Percentiles rank a stretch among this genome's conserved stretches.
phyloP scores from a whole-genome alignment of 2,113 vertebrate species.

The Oryzias celebensis region DNA sequence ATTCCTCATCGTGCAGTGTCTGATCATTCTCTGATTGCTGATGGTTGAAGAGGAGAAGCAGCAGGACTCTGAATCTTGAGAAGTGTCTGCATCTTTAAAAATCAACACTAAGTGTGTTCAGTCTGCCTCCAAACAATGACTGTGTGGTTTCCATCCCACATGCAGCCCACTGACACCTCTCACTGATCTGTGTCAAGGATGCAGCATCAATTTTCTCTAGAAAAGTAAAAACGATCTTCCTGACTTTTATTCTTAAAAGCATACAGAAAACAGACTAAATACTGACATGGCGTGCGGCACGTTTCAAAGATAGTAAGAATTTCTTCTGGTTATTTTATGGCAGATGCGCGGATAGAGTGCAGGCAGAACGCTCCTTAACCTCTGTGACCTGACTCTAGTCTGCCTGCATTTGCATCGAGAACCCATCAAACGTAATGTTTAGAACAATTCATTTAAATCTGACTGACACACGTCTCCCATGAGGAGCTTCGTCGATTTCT shows the following conservation, averaged over 20 bases:
- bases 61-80: constrained; percentile 13
- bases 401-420: background rate
- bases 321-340: background rate
- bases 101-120: constrained; percentile 15
- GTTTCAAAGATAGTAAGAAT: constrained; percentile 2
- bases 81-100: constrained; percentile 2
- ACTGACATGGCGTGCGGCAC: constrained; percentile 11
- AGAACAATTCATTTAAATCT: no score
- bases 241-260: constrained; percentile 22
- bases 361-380: background rate
- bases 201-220: background rate
- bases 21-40: constrained; percentile 27
- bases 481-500: constrained; percentile 17
- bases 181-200: background rate
- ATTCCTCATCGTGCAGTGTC: background rate
- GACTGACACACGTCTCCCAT: no score
- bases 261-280: constrained; percentile 22
- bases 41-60: constrained; percentile 1
- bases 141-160: background rate
- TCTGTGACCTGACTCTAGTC: background rate
- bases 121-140: background rate
- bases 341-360: background rate
- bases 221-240: background rate
- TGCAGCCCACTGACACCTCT: background rate
- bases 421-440: no score